Evolutionary conservation across 2,888 invertebrate genomes (phyloP), one percentile per base, ranked within the genome.

Genomic region (Linnaemya vulpina): DNA sequence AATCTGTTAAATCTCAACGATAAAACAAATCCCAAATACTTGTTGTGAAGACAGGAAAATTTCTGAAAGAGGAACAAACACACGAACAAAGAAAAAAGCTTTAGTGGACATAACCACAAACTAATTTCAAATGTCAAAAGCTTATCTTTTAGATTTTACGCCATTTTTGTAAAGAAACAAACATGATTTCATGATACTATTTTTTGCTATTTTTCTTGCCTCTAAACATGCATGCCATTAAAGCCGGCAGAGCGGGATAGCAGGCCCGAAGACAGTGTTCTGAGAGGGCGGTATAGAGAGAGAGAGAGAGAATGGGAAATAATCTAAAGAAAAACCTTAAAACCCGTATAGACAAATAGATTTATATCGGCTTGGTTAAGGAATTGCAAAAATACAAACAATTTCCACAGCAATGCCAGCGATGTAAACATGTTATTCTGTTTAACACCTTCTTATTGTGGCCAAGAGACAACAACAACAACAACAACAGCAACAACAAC

Each of bases 51-150:
- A 51, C 65, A 65, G n/a, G 10, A 67, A 51, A 60, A 40, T 58
- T 73, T 65, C 13, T 35, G 22, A 35, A 35, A 55, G 1, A 30
- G 22, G 11, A 55, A 25, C 2, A 30, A 55, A 51, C 7, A 10
- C 5, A 15, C 20, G 15, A 0, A n/a, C 38, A 22, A 22, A 17
- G 9, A 53, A 38, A 67, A 35, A 53, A 53, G 13, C 15, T 73
- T 63, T 67, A 43, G 63, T 75, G 65, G 51, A 80, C 83, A 80
- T 76, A 67, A 53, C 86, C 83, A 85, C 86, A 87, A 87, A 88
- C 91, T 91, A 90, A 90, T 90, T 90, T 91, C 88, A 90, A 90
- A 90, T 90, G 91, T 91, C 91, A 88, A 85, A 85, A 87, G 88
- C 91, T 91, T 91, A 91, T 91, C 91, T 88, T 86, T 70, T 87